phyloP scores from a whole-genome alignment of 2,797 vertebrate genomes.

The Glossophaga mutica region DNA sequence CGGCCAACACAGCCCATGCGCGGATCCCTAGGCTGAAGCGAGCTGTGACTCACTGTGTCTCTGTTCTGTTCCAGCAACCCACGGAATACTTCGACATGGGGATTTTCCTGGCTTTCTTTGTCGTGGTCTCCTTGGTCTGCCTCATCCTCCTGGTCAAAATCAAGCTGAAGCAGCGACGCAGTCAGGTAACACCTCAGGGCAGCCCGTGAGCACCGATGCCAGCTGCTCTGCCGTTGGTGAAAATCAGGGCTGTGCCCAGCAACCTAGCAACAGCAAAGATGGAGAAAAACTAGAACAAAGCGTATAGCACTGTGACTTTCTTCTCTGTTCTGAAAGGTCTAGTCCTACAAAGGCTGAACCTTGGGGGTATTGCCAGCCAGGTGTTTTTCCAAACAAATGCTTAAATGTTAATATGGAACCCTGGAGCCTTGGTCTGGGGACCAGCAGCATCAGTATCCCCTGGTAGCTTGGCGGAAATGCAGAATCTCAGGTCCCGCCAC shows the following conservation, averaged over 20 bases:
- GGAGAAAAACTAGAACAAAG: neutral
- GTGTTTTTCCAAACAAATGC: neutral
- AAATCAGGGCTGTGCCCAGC: neutral
- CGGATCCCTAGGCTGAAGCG: neutral
- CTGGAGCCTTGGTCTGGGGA: neutral
- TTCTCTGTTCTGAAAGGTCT: neutral
- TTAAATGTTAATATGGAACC: neutral
- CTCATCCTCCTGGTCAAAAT: conserved; percentile 99
- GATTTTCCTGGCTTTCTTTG: conserved; percentile 98
- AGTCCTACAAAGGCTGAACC: neutral
- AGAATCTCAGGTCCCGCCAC: neutral
- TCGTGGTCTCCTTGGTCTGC: conserved; percentile 97
- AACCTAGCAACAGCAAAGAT: neutral
- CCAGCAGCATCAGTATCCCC: neutral
- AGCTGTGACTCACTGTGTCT: neutral
- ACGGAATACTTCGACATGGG: conserved; percentile 99
- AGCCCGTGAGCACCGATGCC: fast-evolving
- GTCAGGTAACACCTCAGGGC: conserved; percentile 88
- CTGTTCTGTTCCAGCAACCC: conserved; percentile 88
- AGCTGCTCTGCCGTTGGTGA: fast-evolving
- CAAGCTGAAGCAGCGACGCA: conserved; percentile 97
- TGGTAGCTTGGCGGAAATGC: neutral
- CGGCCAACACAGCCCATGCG: neutral
- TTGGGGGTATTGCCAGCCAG: neutral
- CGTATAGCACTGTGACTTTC: too few species aligned